Evolutionary conservation across 2,888 invertebrate genomes (phyloP).

Genomic region (Pachliopta kotzebuea): DNA sequence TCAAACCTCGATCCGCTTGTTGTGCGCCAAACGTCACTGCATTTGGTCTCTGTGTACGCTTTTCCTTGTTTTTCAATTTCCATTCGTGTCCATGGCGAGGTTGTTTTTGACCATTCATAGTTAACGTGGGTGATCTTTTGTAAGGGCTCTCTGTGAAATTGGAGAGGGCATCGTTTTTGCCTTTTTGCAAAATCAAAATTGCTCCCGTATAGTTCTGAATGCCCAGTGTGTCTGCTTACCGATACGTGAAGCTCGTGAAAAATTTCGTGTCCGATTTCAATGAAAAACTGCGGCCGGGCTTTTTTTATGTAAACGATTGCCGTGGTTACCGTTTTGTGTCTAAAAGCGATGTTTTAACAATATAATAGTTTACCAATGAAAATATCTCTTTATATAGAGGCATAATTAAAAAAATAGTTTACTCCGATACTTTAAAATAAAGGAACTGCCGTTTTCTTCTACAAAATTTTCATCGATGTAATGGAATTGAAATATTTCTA

Average conservation of each 20-base stretch:
- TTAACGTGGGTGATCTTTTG: conserved; percentile 78
- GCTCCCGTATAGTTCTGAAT: conserved; percentile 49
- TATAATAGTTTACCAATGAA: background rate
- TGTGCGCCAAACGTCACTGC: conserved; percentile 20
- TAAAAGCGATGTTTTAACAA: conserved; percentile 2
- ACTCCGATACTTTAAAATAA: background rate
- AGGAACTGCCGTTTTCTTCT: background rate
- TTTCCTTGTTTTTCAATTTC: conserved; percentile 68
- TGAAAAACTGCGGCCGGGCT: conserved; percentile 13
- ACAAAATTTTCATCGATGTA: background rate
- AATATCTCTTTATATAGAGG: background rate
- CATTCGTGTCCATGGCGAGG: conserved; percentile 63
- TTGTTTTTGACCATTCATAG: conserved; percentile 76
- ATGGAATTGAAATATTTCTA: background rate
- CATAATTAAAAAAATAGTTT: background rate
- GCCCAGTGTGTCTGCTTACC: conserved; percentile 43
- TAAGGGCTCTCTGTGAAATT: conserved; percentile 75
- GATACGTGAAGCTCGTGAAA: conserved; percentile 26
- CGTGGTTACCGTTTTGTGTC: conserved; percentile 12
- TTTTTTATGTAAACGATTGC: conserved; percentile 7
- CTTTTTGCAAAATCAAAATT: conserved; percentile 72
- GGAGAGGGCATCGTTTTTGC: conserved; percentile 66
- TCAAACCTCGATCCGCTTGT: conserved; percentile 1
- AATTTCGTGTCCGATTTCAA: conserved; percentile 23
- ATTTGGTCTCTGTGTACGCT: conserved; percentile 52